Evolutionary conservation across 2,888 invertebrate genomes (phyloP), one percentile per base, ranked within the genome.

Genomic region (Ormyrus thymus): DNA sequence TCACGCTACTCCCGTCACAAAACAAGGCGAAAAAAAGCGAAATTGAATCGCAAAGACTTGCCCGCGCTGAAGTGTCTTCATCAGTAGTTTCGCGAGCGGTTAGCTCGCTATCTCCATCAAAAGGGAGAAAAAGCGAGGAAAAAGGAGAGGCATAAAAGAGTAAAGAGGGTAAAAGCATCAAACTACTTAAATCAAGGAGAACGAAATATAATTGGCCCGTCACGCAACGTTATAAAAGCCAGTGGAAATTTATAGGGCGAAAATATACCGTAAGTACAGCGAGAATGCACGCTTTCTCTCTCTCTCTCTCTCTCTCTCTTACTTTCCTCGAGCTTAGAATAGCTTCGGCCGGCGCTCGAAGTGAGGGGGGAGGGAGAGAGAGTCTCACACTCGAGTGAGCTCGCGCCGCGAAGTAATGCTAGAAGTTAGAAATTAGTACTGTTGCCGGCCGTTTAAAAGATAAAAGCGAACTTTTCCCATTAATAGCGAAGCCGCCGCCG

Each of bases 401-500:
- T n/a, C 66, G 56, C 69, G 80, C 29, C 29, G 29, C 81, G 74
- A 86, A 86, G 86, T 87, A 87, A 87, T 86, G 86, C 86, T 86
- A 83, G 85, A 87, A 88, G 89, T 88, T 87, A 84, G 87, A 87
- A 89, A 89, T 89, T 89, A 89, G 88, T 86, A 86, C 86, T 86
- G 89, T 89, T 89, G 86, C 86, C 83, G 84, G 86, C 84, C 89
- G 87, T 88, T 89, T 89, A 87, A 89, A 88, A 90, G 89, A 90
- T 90, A 89, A 89, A 89, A 88, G 87, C 84, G 86, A 90, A 90
- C 89, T 90, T 90, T 89, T 89, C 88, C 87, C 89, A 89, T 89
- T 89, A 81, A 81, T 79, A 79, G 79, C 69, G 46, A 13, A 29
- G n/a, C 58, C 61, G 68, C n/a, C 8, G 15, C 15, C 29, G n/a